phyloP scores from a whole-genome alignment of 2,113 vertebrate species.

The Crocuta crocuta region DNA sequence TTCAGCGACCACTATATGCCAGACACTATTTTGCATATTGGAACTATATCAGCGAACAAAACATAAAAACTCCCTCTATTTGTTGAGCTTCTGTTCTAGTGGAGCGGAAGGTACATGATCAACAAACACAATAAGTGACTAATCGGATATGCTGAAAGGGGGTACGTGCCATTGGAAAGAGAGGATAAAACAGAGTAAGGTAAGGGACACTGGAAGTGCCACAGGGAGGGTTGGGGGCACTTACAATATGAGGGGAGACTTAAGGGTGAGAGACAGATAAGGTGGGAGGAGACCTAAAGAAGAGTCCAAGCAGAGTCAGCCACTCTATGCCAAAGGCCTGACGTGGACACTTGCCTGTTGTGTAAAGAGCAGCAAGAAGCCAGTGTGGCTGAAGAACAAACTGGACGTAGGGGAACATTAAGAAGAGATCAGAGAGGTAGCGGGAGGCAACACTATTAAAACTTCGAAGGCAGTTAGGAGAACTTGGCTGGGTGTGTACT shows the following conservation, averaged over 20 bases:
- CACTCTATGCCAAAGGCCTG: neutral
- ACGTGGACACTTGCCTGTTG: accelerated
- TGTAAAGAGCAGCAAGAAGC: neutral
- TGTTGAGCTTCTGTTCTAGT: neutral
- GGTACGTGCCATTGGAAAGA: neutral
- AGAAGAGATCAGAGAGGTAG: neutral
- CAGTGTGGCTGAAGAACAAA: neutral
- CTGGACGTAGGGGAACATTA: neutral
- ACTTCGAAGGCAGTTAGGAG: neutral
- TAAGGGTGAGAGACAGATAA: neutral
- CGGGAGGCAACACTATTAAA: neutral
- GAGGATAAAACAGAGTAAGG: neutral
- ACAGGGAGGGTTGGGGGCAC: neutral
- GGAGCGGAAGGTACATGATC: neutral
- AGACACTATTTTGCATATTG: neutral
- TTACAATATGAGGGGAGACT: neutral
- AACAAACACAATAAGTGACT: neutral
- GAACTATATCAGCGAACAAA: neutral
- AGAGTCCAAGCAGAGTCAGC: no score
- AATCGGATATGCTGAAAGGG: neutral
- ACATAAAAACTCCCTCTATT: neutral
- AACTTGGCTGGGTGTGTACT: neutral
- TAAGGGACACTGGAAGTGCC: neutral
- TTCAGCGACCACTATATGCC: neutral
- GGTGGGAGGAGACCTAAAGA: neutral